A percentile compares a stretch with the other conserved stretches of the same genome.
Evolutionary conservation across 2,113 vertebrate species (phyloP).

Genomic region (Mirounga angustirostris): DNA sequence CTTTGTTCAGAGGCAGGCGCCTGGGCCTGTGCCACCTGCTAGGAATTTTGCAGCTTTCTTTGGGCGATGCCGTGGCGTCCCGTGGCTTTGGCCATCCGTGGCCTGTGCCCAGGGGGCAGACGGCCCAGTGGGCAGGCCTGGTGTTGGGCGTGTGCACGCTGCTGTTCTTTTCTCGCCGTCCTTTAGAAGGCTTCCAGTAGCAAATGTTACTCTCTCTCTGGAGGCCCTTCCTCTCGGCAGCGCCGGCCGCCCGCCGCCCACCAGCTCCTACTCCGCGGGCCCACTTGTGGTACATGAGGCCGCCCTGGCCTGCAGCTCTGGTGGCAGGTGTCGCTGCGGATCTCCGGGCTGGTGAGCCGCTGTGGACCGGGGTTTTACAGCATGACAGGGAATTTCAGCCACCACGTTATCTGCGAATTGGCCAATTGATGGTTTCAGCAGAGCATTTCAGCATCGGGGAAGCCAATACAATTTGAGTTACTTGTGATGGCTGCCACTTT

Average conservation of each 20-base stretch:
- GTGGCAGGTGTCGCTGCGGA: conserved; percentile 55
- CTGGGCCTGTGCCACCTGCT: not conserved
- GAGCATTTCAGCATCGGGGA: conserved; percentile 88
- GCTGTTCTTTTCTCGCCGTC: conserved; percentile 43
- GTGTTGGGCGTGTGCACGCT: not conserved
- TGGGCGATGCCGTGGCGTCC: conserved; percentile 25
- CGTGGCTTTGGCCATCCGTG: conserved; percentile 21
- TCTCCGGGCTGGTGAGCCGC: conserved; percentile 69
- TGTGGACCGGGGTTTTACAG: conserved; percentile 78
- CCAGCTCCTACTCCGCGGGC: not conserved
- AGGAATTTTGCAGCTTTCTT: conserved; percentile 68
- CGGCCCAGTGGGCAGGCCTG: conserved; percentile 63
- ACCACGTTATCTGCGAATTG: conserved; percentile 87
- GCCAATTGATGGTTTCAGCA: conserved; percentile 89
- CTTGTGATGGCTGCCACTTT: conserved; percentile 91
- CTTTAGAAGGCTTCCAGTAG: conserved; percentile 78
- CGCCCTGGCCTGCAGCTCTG: conserved; percentile 43
- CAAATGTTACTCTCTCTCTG: conserved; percentile 77
- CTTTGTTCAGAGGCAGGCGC: not conserved
- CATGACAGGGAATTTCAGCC: conserved; percentile 89
- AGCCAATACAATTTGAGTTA: conserved; percentile 93
- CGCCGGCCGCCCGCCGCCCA: not conserved
- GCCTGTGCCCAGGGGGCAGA: not conserved
- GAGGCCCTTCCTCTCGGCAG: conserved; percentile 80
- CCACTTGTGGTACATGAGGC: not conserved